Evolutionary conservation across 2,113 vertebrate genomes (phyloP).

Genomic region (Myrmecobius fasciatus): DNA sequence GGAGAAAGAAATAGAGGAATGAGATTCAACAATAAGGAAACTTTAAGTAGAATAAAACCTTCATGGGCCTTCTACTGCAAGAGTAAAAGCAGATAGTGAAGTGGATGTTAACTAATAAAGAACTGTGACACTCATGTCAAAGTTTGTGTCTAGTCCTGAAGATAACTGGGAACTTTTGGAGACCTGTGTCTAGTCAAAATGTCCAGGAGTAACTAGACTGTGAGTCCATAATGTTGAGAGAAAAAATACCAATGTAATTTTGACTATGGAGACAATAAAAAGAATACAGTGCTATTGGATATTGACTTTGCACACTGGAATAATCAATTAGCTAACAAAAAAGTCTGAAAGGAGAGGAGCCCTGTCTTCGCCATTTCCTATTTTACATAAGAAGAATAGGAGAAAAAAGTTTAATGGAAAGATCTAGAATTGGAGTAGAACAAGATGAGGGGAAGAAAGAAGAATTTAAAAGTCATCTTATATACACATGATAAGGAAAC

Average conservation of each 20-base stretch:
- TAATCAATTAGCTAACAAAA: neutral
- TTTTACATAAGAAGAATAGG: conserved; percentile 14
- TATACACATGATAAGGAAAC: neutral
- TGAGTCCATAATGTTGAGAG: neutral
- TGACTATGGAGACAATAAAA: neutral
- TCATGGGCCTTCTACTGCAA: too few relatives aligned
- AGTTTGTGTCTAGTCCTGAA: too few relatives aligned
- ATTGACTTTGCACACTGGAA: neutral
- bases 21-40: too few relatives aligned
- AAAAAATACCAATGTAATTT: neutral
- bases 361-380: neutral
- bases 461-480: neutral
- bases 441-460: neutral
- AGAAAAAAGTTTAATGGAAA: neutral
- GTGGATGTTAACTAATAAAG: too few relatives aligned
- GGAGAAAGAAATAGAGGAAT: too few relatives aligned
- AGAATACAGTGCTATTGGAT: neutral
- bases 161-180: too few relatives aligned
- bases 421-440: neutral
- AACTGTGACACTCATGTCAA: too few relatives aligned
- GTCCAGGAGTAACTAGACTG: neutral
- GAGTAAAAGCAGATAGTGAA: too few relatives aligned
- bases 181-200: too few relatives aligned
- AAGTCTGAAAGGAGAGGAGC: neutral
- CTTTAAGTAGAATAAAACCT: too few relatives aligned